phyloP scores from a whole-genome alignment of 2,888 invertebrate genomes.

The Perithous albicinctus region DNA sequence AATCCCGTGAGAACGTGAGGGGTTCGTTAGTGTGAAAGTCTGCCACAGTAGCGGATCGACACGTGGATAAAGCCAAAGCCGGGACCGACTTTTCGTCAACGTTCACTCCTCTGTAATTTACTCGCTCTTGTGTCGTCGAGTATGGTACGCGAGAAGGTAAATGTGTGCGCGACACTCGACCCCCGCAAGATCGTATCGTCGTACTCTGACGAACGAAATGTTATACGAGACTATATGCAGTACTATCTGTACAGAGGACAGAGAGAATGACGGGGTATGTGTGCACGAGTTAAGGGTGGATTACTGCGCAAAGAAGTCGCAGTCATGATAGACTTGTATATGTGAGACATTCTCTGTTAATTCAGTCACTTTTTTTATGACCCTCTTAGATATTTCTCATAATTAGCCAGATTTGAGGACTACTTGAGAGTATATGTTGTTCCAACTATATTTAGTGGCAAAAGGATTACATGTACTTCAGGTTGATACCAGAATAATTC shows the following conservation, averaged over 20 bases:
- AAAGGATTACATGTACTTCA: too few relatives aligned
- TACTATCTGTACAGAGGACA: neutral
- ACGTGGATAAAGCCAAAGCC: constrained; percentile 61
- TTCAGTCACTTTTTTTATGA: too few relatives aligned
- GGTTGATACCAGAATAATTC: too few relatives aligned
- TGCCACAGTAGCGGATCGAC: constrained; percentile 41
- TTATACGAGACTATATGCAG: neutral
- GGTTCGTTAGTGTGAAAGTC: constrained; percentile 58
- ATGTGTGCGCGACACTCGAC: constrained; percentile 62
- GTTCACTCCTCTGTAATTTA: constrained; percentile 63
- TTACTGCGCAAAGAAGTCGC: neutral
- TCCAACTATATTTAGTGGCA: too few relatives aligned
- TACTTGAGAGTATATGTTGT: too few relatives aligned
- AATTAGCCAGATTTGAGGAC: too few relatives aligned
- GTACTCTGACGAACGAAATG: constrained; percentile 13
- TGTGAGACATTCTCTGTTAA: neutral
- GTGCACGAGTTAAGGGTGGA: constrained; percentile 4
- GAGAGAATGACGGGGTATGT: neutral
- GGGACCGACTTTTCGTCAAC: constrained; percentile 46
- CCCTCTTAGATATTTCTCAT: too few relatives aligned
- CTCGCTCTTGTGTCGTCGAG: constrained; percentile 60
- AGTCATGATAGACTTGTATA: neutral
- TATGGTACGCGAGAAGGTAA: constrained; percentile 60
- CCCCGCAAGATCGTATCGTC: constrained; percentile 57
- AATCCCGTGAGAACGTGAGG: constrained; percentile 12